Conservation (phyloP, 2,888 invertebrate species). For the Mimas tiliae region DNA sequence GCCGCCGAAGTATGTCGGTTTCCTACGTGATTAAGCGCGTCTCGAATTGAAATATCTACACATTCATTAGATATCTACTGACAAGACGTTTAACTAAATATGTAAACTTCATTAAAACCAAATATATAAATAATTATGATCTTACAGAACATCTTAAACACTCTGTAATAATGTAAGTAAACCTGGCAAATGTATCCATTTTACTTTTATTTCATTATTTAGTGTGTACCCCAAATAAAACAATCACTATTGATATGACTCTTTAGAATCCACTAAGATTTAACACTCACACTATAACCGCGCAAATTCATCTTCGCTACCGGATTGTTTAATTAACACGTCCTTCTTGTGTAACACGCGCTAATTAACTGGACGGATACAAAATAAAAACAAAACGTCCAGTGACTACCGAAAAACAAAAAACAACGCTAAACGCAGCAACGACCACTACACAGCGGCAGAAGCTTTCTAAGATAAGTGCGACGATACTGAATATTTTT, state of each 20-base stretch:
- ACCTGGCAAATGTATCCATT: too few species aligned
- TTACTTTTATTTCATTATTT: too few species aligned
- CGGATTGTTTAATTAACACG: constrained; percentile 65
- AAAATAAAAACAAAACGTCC: constrained; percentile 55
- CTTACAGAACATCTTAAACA: too few species aligned
- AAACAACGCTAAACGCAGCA: constrained; percentile 58
- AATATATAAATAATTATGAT: not conserved
- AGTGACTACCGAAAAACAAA: constrained; percentile 60
- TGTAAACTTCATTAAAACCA: not conserved
- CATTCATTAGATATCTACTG: constrained; percentile 2
- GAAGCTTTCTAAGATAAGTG: constrained; percentile 56
- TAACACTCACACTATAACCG: constrained; percentile 52
- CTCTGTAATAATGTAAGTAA: too few species aligned
- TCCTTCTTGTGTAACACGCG: constrained; percentile 59
- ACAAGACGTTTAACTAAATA: not conserved
- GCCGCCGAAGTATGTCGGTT: constrained; percentile 7
- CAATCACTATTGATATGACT: not conserved
- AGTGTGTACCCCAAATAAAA: not conserved
- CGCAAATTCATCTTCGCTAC: constrained; percentile 68
- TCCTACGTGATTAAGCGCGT: constrained; percentile 2
- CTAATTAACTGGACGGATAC: constrained; percentile 76
- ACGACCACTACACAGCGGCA: constrained; percentile 50
- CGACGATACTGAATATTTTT: constrained; percentile 45
- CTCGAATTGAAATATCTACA: not conserved
- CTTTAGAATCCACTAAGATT: constrained; percentile 8